Base-by-base conservation (phyloP, 1,140 invertebrate species). In the Subanguina moxae region DNA sequence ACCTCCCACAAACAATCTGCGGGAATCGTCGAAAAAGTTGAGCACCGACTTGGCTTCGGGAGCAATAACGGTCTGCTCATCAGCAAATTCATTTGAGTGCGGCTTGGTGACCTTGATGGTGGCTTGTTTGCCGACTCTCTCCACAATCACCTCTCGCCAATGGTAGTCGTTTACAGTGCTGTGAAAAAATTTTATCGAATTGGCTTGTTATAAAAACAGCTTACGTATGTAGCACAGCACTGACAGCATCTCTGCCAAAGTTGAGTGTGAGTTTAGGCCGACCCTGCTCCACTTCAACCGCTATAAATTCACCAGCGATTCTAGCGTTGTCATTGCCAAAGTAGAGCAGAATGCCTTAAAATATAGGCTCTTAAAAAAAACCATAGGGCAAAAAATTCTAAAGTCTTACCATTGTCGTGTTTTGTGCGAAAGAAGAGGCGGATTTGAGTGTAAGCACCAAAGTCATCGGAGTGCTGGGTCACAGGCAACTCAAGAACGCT, bases 81-180 rank as follows among this genome's bases (percentile, higher is more conserved):
- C 80, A 77, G 15, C 64, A 43, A 21, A 65, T 48, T 80, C 73
- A 48, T 73, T 9, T 84, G 73, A 1, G 89, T 83, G 73, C 28
- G 90, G 89, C 75, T 91, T 90, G 1, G 87, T 85, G 1, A 87
- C 73, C n/a, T 75, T 80, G 48, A 97, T 87, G 0, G 87, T 90
- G 1, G 94, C 84, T 19, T 79, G 77, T 71, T 90, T 89, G 0
- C 93, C 94, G 65, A 87, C 89, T 71, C 92, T 89, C 79, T 94
- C 90, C 8, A 95, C 88, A 30, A 90, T 88, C 19, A 90, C 88
- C 83, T 94, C 89, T 80, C 94, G 90, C 94, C 94, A 97, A 58
- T 84, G 70, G 8, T 88, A 86, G 80, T 93, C 85, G 65, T 78
- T 89, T 91, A 90, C 68, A 52, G 27, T 23, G 19, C 9, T 46